Evolutionary conservation across 2,797 vertebrate genomes (phyloP).

Genomic region (Urophycis tenuis): DNA sequence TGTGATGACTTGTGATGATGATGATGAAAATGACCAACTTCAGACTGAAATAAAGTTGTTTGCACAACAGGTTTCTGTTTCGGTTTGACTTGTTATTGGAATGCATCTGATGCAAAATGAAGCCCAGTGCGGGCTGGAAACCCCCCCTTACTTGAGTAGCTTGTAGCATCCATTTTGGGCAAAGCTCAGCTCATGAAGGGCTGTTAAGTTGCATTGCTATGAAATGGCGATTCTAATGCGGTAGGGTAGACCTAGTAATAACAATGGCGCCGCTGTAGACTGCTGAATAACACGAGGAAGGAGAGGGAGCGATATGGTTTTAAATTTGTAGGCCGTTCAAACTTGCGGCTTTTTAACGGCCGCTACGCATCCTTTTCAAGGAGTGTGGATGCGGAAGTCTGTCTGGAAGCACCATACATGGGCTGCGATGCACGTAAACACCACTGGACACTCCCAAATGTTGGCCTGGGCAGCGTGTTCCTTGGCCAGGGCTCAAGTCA

Average conservation of each 20-base stretch:
- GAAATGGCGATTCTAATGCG: background rate
- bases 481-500: slow-evolving; percentile 44
- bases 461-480: slow-evolving; percentile 42
- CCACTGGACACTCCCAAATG: slow-evolving; percentile 30
- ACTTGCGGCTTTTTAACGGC: background rate
- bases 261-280: no score
- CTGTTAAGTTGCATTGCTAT: background rate
- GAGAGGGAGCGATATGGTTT: no score
- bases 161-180: background rate
- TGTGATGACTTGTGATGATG: slow-evolving; percentile 1
- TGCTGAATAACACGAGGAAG: no score
- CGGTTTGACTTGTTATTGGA: background rate
- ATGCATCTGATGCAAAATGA: background rate
- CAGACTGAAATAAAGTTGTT: slow-evolving; percentile 1
- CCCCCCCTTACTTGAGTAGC: background rate
- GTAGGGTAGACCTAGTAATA: background rate
- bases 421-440: background rate
- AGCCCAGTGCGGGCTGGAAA: background rate
- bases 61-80: background rate
- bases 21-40: background rate
- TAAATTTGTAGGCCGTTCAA: background rate
- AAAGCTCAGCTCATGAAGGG: background rate
- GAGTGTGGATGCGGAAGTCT: background rate
- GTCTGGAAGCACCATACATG: background rate
- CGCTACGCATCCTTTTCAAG: background rate